Evolutionary conservation across 2,113 vertebrate genomes (phyloP).

Genomic region (Mobula birostris): DNA sequence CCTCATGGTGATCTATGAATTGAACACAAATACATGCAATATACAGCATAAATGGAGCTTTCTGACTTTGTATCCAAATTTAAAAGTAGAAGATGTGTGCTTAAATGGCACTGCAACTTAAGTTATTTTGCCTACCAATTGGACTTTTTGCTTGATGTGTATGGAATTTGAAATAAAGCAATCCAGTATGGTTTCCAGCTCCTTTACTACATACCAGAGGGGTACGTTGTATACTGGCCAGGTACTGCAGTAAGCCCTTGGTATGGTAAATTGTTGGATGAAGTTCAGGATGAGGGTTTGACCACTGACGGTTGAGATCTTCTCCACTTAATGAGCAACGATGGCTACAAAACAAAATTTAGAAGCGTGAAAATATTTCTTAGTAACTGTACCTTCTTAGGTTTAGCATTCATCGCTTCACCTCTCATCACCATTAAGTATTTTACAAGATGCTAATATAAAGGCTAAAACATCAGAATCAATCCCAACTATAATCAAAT

Average conservation of each 20-base stretch:
- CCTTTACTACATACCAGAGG: constrained; percentile 71
- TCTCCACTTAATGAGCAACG: constrained; percentile 97
- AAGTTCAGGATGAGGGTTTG: constrained; percentile 81
- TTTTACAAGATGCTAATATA: neutral
- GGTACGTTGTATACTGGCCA: constrained; percentile 79
- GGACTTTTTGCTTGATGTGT: neutral
- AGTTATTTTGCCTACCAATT: neutral
- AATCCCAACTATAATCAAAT: neutral
- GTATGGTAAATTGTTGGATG: constrained; percentile 97
- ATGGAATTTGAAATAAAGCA: neutral
- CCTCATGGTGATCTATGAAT: neutral
- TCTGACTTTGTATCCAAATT: no score
- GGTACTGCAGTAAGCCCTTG: constrained; percentile 91
- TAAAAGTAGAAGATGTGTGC: no score
- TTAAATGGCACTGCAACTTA: neutral
- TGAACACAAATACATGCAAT: neutral
- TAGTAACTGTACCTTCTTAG: neutral
- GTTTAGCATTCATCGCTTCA: neutral
- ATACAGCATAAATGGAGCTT: neutral
- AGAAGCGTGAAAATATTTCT: neutral
- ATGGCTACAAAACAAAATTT: constrained; percentile 61
- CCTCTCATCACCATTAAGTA: neutral
- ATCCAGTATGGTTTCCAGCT: neutral
- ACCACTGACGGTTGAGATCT: constrained; percentile 97
- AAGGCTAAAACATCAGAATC: neutral